phyloP scores from a whole-genome alignment of 2,888 invertebrate species.

The Brenthis hecate region DNA sequence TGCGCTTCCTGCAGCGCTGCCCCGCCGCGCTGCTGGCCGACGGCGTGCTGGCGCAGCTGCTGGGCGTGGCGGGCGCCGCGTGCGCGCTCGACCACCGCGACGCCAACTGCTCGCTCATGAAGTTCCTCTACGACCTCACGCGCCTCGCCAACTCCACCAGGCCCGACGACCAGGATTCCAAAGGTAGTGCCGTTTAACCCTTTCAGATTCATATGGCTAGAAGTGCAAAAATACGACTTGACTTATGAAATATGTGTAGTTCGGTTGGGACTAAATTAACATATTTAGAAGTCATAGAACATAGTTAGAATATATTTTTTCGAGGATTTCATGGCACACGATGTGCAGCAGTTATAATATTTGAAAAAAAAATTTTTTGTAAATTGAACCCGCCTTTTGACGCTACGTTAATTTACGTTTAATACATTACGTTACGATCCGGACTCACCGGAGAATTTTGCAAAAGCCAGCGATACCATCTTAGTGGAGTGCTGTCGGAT shows the following conservation, averaged over 20 bases:
- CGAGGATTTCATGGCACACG: no score
- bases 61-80: slow-evolving; percentile 92
- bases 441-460: no score
- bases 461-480: no score
- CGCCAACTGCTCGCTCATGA: slow-evolving; percentile 97
- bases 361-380: no score
- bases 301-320: no score
- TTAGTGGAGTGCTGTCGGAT: no score
- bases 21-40: slow-evolving; percentile 90
- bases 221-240: no score
- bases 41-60: slow-evolving; percentile 87
- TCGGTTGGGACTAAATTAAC: background rate
- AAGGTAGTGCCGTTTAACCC: slow-evolving; percentile 43
- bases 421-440: no score
- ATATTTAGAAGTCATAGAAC: background rate
- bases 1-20: slow-evolving; percentile 91
- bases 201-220: background rate
- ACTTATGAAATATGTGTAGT: background rate
- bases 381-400: no score
- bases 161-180: slow-evolving; percentile 49
- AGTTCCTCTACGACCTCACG: slow-evolving; percentile 94
- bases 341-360: no score
- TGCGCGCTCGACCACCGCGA: slow-evolving; percentile 95
- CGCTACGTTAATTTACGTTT: no score
- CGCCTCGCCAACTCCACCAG: slow-evolving; percentile 77